Evolutionary conservation across 2,113 vertebrate species (phyloP).

Genomic region (Romanogobio albipinnatus): DNA sequence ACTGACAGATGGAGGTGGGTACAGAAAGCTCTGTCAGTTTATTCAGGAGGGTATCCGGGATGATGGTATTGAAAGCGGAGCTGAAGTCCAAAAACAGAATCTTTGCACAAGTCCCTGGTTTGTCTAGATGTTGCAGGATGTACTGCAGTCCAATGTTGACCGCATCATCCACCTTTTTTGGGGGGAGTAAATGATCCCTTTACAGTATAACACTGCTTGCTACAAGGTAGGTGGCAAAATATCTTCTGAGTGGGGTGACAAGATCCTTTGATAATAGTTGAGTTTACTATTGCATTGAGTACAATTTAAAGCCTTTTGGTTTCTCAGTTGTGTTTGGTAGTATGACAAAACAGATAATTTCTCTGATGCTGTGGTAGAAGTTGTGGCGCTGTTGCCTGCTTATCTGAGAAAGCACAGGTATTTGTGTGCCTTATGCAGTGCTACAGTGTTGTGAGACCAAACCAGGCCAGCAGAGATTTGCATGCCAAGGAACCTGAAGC

Average conservation of each 20-base stretch:
- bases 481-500: conserved; percentile 13
- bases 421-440: background rate
- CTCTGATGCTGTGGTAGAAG: background rate
- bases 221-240: background rate
- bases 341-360: background rate
- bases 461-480: conserved; percentile 1
- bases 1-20: too few species aligned
- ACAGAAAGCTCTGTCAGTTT: too few species aligned
- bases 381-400: background rate
- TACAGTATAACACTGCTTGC: background rate
- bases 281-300: background rate
- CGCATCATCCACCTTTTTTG: too few species aligned
- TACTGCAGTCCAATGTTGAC: too few species aligned
- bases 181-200: background rate
- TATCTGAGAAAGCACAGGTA: background rate
- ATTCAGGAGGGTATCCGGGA: too few species aligned
- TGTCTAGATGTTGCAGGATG: too few species aligned
- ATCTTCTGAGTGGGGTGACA: background rate
- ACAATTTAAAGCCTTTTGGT: background rate
- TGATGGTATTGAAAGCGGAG: too few species aligned
- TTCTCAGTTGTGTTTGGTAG: background rate
- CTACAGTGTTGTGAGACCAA: background rate
- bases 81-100: too few species aligned
- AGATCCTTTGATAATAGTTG: background rate
- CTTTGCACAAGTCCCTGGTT: too few species aligned